These are phyloP conservation scores for Conopomorpha cramerella DNA, from an alignment of 1,140 invertebrate species.

Conservation along the genomic window DNA sequence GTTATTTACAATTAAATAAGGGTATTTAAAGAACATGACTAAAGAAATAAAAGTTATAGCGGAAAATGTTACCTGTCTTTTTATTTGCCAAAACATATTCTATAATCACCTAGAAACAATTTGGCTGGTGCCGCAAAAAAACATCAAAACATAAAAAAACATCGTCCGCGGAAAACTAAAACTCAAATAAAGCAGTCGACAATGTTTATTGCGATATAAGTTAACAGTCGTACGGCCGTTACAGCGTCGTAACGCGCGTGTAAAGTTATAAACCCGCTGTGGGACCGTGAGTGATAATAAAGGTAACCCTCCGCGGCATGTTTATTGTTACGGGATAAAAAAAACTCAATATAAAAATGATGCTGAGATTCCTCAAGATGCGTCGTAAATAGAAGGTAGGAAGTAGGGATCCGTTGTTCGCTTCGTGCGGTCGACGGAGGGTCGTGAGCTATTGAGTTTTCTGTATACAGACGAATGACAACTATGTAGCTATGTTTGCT, in stretches of 20 bases:
- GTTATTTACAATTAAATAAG: no score
- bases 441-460: slow-evolving; percentile 2
- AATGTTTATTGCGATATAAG: no score
- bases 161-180: no score
- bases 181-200: no score
- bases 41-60: no score
- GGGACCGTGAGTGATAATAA: slow-evolving; percentile 50
- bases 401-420: slow-evolving; percentile 13
- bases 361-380: slow-evolving; percentile 50
- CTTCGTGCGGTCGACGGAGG: slow-evolving; percentile 7
- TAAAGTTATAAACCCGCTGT: slow-evolving; percentile 44
- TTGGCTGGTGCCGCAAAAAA: no score
- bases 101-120: no score
- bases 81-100: no score
- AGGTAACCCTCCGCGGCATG: slow-evolving; percentile 48
- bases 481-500: background rate
- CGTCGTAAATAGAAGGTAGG: slow-evolving; percentile 54
- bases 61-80: no score
- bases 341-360: no score
- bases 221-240: slow-evolving; percentile 5
- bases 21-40: no score
- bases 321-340: slow-evolving; percentile 60
- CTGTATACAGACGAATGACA: background rate
- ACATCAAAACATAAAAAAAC: no score
- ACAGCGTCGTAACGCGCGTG: slow-evolving; percentile 21